These are phyloP conservation scores for Pristionchus entomophagus DNA, from an alignment of 2,888 invertebrate species.

Conservation along the genomic window DNA sequence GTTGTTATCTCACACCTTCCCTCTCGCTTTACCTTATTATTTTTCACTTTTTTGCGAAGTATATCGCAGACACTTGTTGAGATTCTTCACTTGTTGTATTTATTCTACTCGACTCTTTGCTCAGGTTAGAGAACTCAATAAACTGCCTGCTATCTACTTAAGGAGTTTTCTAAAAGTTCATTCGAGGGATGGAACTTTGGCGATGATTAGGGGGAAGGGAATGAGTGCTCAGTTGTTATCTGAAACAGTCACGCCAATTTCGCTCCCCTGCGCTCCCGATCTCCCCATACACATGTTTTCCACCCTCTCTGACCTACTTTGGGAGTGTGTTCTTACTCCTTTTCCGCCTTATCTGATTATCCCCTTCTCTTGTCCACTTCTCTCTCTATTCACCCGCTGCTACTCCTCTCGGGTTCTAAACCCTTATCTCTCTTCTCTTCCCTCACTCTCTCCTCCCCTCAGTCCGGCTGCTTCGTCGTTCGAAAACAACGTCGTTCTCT, in stretches of 20 bases:
- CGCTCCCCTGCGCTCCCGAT: background rate
- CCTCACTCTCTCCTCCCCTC: background rate
- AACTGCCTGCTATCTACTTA: background rate
- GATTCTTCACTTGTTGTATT: slow-evolving; percentile 39
- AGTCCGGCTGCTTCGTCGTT: slow-evolving; percentile 10
- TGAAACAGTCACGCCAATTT: slow-evolving; percentile 16
- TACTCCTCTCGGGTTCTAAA: background rate
- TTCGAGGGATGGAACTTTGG: background rate
- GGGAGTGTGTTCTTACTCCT: slow-evolving; percentile 30
- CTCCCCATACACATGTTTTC: background rate
- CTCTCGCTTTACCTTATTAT: background rate
- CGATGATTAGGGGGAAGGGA: too few relatives aligned
- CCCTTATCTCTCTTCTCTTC: background rate
- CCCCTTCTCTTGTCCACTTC: background rate
- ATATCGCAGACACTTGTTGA: slow-evolving; percentile 10
- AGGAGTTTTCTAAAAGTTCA: slow-evolving; percentile 7
- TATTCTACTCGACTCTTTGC: background rate
- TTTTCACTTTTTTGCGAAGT: background rate
- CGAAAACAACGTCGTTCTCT: slow-evolving; percentile 25
- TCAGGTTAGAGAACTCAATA: slow-evolving; percentile 8
- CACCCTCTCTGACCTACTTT: slow-evolving; percentile 23
- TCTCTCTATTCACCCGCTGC: background rate
- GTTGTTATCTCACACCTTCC: too few relatives aligned
- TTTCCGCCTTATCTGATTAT: slow-evolving; percentile 1
- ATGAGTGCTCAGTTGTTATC: background rate